Evolutionary conservation across 2,113 vertebrate genomes (phyloP).

Genomic region (Galeopterus variegatus): DNA sequence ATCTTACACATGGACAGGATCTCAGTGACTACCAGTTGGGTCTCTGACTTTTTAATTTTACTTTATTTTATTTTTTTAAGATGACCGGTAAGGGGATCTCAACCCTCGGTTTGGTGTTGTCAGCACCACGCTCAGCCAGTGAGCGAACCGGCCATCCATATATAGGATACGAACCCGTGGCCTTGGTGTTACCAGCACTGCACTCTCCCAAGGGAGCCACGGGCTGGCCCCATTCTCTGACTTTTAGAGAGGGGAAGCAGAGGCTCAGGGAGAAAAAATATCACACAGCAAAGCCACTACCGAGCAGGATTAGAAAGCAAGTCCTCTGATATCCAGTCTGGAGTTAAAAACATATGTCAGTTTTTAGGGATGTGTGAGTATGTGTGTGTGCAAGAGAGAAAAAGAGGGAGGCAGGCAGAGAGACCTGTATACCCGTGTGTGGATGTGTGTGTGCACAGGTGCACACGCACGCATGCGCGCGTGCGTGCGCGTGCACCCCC

Average conservation of each 20-base stretch:
- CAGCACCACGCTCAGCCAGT: too few relatives aligned
- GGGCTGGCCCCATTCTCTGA: neutral
- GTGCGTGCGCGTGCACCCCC: too few relatives aligned
- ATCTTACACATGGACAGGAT: neutral
- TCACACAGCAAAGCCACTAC: neutral
- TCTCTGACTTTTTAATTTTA: neutral
- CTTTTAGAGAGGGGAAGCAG: neutral
- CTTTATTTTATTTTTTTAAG: too few relatives aligned
- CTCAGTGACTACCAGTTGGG: neutral
- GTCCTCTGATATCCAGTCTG: neutral
- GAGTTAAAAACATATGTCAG: neutral
- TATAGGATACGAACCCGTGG: too few relatives aligned
- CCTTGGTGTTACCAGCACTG: too few relatives aligned
- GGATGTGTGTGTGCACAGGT: rapidly evolving
- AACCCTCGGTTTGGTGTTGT: too few relatives aligned
- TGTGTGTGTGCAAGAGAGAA: neutral
- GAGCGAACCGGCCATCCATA: too few relatives aligned
- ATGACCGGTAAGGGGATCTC: too few relatives aligned
- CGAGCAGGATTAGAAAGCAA: neutral
- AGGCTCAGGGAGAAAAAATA: neutral
- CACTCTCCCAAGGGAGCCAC: too few relatives aligned
- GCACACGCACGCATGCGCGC: neutral
- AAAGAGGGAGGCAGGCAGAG: neutral
- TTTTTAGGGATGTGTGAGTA: neutral
- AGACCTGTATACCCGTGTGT: too few relatives aligned